phyloP scores from a whole-genome alignment of 1,140 invertebrate species.

The Potamilus streckersoni region DNA sequence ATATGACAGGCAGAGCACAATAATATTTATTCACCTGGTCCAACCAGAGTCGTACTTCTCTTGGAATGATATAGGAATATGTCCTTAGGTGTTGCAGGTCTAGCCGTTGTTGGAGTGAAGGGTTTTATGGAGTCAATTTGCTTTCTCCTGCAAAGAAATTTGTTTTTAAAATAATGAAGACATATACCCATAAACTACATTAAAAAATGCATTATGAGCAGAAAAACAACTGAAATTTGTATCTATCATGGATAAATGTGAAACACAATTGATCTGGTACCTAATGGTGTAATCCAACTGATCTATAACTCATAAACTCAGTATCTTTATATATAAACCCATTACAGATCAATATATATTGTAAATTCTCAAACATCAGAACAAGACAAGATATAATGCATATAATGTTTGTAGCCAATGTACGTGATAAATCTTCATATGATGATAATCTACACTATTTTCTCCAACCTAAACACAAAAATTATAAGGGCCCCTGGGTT shows the following conservation, averaged over 20 bases:
- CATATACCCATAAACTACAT: neutral
- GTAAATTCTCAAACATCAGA: too few relatives aligned
- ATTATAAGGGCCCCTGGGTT: too few relatives aligned
- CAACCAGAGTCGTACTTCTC: constrained; percentile 42
- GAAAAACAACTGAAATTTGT: neutral
- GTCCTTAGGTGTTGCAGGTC: constrained; percentile 51
- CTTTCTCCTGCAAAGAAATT: neutral
- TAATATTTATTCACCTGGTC: constrained; percentile 42
- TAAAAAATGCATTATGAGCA: neutral
- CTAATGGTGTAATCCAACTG: neutral
- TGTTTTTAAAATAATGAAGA: neutral
- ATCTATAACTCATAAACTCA: neutral
- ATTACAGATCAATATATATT: too few relatives aligned
- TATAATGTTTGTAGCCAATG: too few relatives aligned
- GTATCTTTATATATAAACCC: neutral
- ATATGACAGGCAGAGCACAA: neutral
- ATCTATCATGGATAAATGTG: neutral
- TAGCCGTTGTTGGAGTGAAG: constrained; percentile 46
- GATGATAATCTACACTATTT: too few relatives aligned
- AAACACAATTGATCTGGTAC: neutral
- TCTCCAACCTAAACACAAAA: too few relatives aligned
- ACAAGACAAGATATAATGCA: too few relatives aligned
- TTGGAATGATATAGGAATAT: constrained; percentile 62
- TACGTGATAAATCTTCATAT: too few relatives aligned
- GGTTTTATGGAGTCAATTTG: constrained; percentile 37